Evolutionary conservation across 2,888 invertebrate species (phyloP), one percentile per base, ranked within the genome.

Genomic region (Lasioglossum leucozonium): DNA sequence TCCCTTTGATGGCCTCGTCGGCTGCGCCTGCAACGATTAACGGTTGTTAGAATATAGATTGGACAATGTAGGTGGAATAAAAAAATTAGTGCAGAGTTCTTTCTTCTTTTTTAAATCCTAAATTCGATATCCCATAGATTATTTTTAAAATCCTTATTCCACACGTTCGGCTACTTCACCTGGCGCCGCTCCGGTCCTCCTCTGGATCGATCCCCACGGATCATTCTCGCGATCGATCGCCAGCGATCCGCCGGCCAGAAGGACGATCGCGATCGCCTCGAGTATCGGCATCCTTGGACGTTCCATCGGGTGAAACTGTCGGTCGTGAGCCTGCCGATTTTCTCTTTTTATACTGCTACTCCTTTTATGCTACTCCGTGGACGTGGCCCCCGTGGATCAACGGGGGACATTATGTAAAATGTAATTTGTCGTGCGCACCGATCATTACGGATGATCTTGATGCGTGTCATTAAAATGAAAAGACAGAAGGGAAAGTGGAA

Each of bases 401-500:
- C n/a, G n/a, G 75, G 80, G 79, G 78, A 77, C 73, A 73, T 91
- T 90, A 90, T 87, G 90, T 79, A 90, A 90, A 90, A 88, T 74
- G 88, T 81, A 84, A 88, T 89, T 89, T 84, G 79, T 81, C 82
- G 85, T 85, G 73, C 72, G 55, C 55, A 72, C 80, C 79, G 85
- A 82, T 84, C 84, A 84, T 90, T 87, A 87, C 77, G 87, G 81
- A 83, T 74, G 82, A 81, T 84, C 42, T 84, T 85, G 84, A 91
- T 90, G 85, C 87, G 82, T 88, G 90, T 88, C 87, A 91, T 91
- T 88, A 85, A 88, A 89, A 81, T 77, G 82, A 85, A 84, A 85
- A 88, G 88, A 89, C 84, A 79, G 86, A 84, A 79, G 90, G 88
- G 90, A 91, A 91, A 91, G 90, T 90, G 90, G 90, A 88, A 86